Base-by-base conservation (phyloP, 2,113 vertebrate genomes). In the Pagrus major region DNA sequence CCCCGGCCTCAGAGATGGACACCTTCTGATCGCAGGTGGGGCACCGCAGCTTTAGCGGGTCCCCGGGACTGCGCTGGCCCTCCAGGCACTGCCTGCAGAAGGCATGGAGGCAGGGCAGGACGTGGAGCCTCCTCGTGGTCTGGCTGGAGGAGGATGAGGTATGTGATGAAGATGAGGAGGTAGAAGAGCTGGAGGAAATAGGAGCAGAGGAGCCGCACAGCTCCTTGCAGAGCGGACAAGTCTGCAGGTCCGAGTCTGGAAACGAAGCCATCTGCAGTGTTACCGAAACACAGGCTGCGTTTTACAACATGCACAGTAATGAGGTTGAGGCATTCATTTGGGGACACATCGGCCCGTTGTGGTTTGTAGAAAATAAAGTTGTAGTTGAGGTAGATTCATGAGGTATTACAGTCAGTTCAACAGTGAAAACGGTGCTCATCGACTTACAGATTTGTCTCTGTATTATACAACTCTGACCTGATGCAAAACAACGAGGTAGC, bases 11-110 rank as follows among this genome's bases (percentile, higher is more conserved):
- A 12, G 96, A 95, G 90, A 97, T 95, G 84, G 96, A 96, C 71
- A 96, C 96, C 86, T 97, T 97, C 93, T 97, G 96, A 92, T 97
- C 96, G 60, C 97, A 98, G 71, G 97, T 95, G 41, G 97, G 97
- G 90, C 97, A 98, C 61, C 96, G 94, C 84, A 97, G 95, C 86
- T 97, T 97, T 29, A 97, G 94, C 0, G 96, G 92, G 69, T 97
- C 96, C 14, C 95, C 95, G 20, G 95, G 93, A 76, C 93, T 93
- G 64, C 96, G 93, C 91, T 96, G 97, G 84, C 95, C 95, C 94
- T 98, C 97, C 74, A 98, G 93, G 90, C 97, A 98, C 87, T 96
- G 96, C 93, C 96, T 95, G 94, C 97, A 98, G 93, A 97, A 97
- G 83, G 97, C 95, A 80, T 97, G 97, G 77, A 97, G 93, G 93